Percentiles rank a stretch among this genome's conserved stretches.
phyloP scores from a whole-genome alignment of 2,797 vertebrate genomes.

The Lepilemur septentrionalis region DNA sequence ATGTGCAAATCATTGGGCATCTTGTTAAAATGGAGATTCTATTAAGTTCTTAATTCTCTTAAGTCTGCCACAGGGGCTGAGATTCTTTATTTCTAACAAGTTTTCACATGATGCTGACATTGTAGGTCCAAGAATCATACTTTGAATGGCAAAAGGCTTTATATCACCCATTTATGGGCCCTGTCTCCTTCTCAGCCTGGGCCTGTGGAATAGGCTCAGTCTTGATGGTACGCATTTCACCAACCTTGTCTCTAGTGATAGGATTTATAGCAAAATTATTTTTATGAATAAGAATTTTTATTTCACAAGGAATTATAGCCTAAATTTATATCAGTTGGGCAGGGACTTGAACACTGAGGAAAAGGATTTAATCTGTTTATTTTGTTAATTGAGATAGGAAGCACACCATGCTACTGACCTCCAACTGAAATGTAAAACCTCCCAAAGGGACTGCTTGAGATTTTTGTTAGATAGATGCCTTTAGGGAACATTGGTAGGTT shows the following conservation, averaged over 20 bases:
- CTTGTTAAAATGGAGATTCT: background rate
- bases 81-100: background rate
- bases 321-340: background rate
- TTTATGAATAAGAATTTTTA: constrained; percentile 26
- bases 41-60: background rate
- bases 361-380: constrained; percentile 24
- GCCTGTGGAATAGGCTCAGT: background rate
- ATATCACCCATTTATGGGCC: background rate
- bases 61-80: background rate
- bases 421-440: background rate
- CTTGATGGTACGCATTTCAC: background rate
- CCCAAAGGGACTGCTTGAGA: background rate
- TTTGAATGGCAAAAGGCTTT: background rate
- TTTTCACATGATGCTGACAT: background rate
- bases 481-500: background rate
- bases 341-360: background rate
- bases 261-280: background rate
- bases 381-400: background rate
- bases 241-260: background rate
- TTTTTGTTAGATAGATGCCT: constrained; percentile 31
- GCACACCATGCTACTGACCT: background rate
- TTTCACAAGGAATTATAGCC: background rate
- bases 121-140: background rate
- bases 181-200: background rate
- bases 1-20: background rate